phyloP scores from a whole-genome alignment of 2,113 vertebrate species.

The Crotalus tigris region DNA sequence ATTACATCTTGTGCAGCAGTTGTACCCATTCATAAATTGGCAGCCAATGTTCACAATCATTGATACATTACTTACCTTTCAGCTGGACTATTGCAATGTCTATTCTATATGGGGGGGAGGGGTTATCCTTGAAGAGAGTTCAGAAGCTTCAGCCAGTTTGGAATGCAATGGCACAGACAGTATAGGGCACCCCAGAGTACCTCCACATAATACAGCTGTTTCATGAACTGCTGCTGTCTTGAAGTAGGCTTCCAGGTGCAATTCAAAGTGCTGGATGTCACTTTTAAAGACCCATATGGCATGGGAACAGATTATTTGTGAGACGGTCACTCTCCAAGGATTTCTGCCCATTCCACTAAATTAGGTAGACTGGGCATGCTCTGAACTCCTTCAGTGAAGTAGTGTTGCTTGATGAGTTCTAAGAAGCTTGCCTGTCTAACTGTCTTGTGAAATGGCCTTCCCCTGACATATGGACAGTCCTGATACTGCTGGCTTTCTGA shows the following conservation, averaged over 20 bases:
- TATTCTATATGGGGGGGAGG: neutral
- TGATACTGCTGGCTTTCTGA: neutral
- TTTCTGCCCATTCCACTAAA: too few relatives aligned
- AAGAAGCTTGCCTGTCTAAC: neutral
- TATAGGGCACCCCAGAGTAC: neutral
- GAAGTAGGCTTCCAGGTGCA: neutral
- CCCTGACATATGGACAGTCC: neutral
- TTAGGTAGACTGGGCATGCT: too few relatives aligned
- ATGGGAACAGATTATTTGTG: too few relatives aligned
- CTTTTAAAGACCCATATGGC: neutral
- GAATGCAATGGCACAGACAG: neutral
- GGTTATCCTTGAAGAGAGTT: neutral
- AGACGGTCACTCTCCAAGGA: too few relatives aligned
- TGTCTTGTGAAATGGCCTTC: neutral
- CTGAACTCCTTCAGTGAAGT: neutral
- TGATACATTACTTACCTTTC: neutral
- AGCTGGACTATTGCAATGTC: neutral
- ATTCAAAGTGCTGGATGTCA: neutral
- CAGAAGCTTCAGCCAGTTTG: neutral
- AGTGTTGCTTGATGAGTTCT: neutral
- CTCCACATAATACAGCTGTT: neutral
- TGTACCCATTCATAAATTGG: neutral
- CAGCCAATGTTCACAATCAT: neutral
- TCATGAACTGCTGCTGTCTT: neutral
- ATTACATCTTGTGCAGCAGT: neutral